Evolutionary conservation across 2,888 invertebrate genomes (phyloP).

Genomic region (Pyralis farinalis): DNA sequence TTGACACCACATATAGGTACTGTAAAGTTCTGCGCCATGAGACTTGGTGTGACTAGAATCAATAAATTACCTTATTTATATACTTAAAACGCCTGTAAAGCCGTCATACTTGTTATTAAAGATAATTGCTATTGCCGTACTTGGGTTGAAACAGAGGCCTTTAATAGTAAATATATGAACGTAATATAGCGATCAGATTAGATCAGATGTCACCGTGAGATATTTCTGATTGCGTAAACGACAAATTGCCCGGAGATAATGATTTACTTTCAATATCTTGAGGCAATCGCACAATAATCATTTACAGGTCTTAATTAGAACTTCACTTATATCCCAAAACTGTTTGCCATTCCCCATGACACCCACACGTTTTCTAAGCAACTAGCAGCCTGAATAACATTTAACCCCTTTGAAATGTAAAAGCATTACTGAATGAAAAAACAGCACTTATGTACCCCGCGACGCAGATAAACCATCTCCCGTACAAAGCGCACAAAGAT

Average conservation of each 20-base stretch:
- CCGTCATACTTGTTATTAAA: background rate
- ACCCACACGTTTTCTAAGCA: constrained; percentile 75
- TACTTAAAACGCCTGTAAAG: background rate
- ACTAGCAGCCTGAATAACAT: constrained; percentile 76
- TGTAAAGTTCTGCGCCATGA: no score
- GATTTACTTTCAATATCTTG: constrained; percentile 18
- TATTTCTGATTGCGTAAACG: background rate
- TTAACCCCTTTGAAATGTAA: constrained; percentile 81
- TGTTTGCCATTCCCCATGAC: constrained; percentile 57
- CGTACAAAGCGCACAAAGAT: constrained; percentile 81
- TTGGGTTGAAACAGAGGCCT: background rate
- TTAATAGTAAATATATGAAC: background rate
- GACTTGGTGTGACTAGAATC: background rate
- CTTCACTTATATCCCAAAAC: constrained; percentile 1
- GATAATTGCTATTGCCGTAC: background rate
- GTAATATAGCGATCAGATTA: background rate
- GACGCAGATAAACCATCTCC: constrained; percentile 79
- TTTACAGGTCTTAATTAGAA: background rate
- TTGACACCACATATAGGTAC: background rate
- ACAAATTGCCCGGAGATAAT: constrained; percentile 11
- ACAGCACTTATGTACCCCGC: constrained; percentile 81
- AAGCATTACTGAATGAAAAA: constrained; percentile 82
- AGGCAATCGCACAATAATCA: constrained; percentile 13
- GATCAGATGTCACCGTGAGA: background rate
- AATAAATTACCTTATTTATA: background rate